Percentiles rank a stretch among this genome's conserved stretches.
These are phyloP conservation scores for Limenitis camilla DNA, from an alignment of 2,888 invertebrate genomes.

Conservation along the genomic window DNA sequence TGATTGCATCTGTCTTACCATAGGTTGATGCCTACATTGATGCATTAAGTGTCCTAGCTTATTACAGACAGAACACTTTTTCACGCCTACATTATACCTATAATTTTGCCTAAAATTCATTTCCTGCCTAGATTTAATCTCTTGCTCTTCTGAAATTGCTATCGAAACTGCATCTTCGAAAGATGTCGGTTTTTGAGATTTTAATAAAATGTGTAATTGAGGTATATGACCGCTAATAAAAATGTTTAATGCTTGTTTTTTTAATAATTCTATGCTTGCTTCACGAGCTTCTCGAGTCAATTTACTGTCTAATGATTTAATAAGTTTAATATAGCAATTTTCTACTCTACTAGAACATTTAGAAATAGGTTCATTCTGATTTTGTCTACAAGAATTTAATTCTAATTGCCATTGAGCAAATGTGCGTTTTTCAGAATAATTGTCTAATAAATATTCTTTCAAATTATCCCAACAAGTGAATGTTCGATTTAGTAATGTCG, in stretches of 20 bases:
- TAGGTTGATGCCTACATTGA: slow-evolving; percentile 16
- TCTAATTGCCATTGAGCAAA: slow-evolving; percentile 17
- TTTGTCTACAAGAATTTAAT: slow-evolving; percentile 18
- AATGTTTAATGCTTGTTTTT: slow-evolving; percentile 32
- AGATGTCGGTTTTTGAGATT: slow-evolving; percentile 30
- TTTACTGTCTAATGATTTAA: slow-evolving; percentile 16
- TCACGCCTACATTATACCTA: background rate
- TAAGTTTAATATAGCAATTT: slow-evolving; percentile 18
- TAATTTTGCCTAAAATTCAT: slow-evolving; percentile 12
- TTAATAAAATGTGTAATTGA: slow-evolving; percentile 32
- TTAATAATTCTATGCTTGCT: slow-evolving; percentile 28
- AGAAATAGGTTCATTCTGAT: slow-evolving; percentile 8
- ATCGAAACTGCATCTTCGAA: slow-evolving; percentile 31
- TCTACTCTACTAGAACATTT: slow-evolving; percentile 16
- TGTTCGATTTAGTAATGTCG: slow-evolving; percentile 11
- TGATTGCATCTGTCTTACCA: slow-evolving; percentile 8
- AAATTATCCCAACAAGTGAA: background rate
- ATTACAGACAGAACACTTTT: slow-evolving; percentile 19
- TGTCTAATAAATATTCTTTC: slow-evolving; percentile 8
- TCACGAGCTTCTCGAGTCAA: slow-evolving; percentile 16
- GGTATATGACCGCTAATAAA: slow-evolving; percentile 32
- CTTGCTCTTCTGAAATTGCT: slow-evolving; percentile 27
- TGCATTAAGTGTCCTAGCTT: slow-evolving; percentile 17
- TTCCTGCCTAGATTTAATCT: slow-evolving; percentile 26
- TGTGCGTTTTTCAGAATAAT: slow-evolving; percentile 13